Percentiles rank a stretch among this genome's conserved stretches.
Evolutionary conservation across 2,888 invertebrate species (phyloP).

Genomic region (Acleris emargana): DNA sequence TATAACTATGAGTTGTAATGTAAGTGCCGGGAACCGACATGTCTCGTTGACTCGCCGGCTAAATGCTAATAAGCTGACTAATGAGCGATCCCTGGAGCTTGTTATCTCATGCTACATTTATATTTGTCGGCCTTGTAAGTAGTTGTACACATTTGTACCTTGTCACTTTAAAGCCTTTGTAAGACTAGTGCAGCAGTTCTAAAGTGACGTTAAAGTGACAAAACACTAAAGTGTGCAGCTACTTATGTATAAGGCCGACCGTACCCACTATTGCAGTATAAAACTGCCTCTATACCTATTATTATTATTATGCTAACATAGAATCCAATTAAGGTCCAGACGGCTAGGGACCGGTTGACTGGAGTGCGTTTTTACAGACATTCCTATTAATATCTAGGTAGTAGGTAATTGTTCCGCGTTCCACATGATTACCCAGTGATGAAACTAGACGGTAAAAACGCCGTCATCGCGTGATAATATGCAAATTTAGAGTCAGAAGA

Average conservation of each 20-base stretch:
- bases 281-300: not conserved
- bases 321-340: constrained; percentile 28
- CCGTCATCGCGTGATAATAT: constrained; percentile 50
- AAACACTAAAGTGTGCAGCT: too few species aligned
- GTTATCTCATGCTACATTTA: constrained; percentile 17
- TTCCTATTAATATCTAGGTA: constrained; percentile 27
- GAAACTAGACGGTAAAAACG: constrained; percentile 39
- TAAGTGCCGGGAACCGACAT: constrained; percentile 12
- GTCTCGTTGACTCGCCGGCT: constrained; percentile 28
- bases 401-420: constrained; percentile 33
- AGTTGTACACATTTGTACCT: too few species aligned
- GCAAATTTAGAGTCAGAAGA: constrained; percentile 55
- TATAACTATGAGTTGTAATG: constrained; percentile 21
- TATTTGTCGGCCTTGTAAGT: not conserved
- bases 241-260: too few species aligned
- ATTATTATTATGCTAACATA: constrained; percentile 5
- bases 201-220: too few species aligned
- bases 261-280: not conserved
- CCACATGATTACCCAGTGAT: constrained; percentile 38
- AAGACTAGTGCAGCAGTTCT: too few species aligned
- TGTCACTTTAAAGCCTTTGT: too few species aligned
- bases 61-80: constrained; percentile 35
- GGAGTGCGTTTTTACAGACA: constrained; percentile 32
- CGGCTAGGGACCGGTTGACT: constrained; percentile 18
- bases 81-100: constrained; percentile 24